Evolutionary conservation across 2,888 invertebrate genomes (phyloP), one percentile per base, ranked within the genome.

Genomic region (Conomelus anceps): DNA sequence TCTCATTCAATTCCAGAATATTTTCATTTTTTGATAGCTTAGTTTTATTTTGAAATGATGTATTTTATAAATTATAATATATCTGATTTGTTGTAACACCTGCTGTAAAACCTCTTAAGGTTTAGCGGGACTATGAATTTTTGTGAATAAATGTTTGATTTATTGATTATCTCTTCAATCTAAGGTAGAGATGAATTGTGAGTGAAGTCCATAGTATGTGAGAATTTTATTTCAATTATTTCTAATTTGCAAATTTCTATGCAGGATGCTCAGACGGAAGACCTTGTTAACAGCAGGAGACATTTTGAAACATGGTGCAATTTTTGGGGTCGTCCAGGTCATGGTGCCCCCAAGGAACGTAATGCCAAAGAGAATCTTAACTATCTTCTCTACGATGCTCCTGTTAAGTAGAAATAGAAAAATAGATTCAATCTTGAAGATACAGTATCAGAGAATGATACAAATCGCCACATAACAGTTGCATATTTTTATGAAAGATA

Each of bases 301-400:
- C 97, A 97, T 93, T 96, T 97, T 93, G 95, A 95, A 91, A 96
- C 97, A 0, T 97, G 97, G 96, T 95, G 95, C 88, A 95, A 95
- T 13, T 94, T 96, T 91, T 97, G 97, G 97, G 97, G 97, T 24
- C 94, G 96, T 87, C 97, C 97, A 0, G 97, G 97, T 0, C 96
- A 96, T 92, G 95, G 95, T 13, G 96, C 94, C 0, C 94, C 94
- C 0, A 90, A 90, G 26, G 89, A 86, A 13, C 85, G 63, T 85
- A 90, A 90, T 34, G 90, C 90, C 22, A 92, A 93, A 90, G 93
- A 92, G 91, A 93, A 93, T 92, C 92, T 93, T 89, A 92, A 93
- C 91, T 92, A 93, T 89, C 93, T 93, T 89, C 93, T 93, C 89
- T 92, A 93, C 90, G 93, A 92, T 41, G 88, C 90, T 22, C 91